A percentile compares a stretch with the other conserved stretches of the same genome.
phyloP scores from a whole-genome alignment of 2,113 vertebrate genomes.

The Machaerirhynchus nigripectus region DNA sequence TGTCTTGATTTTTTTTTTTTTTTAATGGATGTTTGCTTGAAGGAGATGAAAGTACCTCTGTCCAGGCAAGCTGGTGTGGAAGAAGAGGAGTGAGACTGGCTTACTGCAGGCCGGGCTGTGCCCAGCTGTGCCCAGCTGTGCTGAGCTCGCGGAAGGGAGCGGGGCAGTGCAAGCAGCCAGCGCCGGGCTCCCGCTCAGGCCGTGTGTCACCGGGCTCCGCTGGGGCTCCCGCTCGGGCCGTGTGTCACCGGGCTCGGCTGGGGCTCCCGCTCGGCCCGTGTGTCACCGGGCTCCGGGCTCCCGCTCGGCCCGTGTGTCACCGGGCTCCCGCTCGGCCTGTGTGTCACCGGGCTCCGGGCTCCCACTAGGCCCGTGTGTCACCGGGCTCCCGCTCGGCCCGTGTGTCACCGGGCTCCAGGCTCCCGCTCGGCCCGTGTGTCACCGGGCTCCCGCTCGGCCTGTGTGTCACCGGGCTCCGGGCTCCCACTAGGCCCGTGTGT shows the following conservation, averaged over 20 bases:
- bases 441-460: too few species aligned
- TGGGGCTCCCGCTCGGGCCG: too few species aligned
- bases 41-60: not conserved
- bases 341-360: not conserved
- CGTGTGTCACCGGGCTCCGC: not conserved
- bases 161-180: too few species aligned
- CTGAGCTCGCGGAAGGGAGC: not conserved
- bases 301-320: too few species aligned
- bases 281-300: not conserved
- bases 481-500: too few species aligned
- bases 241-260: not conserved
- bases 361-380: too few species aligned
- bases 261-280: too few species aligned
- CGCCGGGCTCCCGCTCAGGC: too few species aligned
- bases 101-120: not conserved
- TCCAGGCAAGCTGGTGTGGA: not conserved
- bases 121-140: too few species aligned
- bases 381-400: too few species aligned
- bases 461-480: not conserved
- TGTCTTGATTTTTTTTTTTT: not conserved
- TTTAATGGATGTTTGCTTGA: not conserved
- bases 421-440: too few species aligned
- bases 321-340: too few species aligned
- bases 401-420: not conserved
- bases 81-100: fast-evolving